These are phyloP conservation scores for Sarcophaga rosellei DNA, from an alignment of 2,888 invertebrate genomes.

Conservation along the genomic window DNA sequence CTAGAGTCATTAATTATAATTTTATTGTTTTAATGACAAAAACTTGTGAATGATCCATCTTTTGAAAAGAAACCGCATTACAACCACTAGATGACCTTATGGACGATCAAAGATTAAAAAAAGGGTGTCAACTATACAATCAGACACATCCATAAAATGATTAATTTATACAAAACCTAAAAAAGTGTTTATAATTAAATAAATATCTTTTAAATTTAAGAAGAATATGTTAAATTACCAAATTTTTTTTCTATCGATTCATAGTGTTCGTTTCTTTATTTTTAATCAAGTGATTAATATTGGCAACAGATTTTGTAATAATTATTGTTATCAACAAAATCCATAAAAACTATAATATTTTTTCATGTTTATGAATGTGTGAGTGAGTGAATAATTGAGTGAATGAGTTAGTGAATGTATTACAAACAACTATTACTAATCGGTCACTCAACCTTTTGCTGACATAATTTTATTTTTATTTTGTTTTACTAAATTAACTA, in stretches of 20 bases:
- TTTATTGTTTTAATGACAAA: not conserved
- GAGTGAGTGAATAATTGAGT: not conserved
- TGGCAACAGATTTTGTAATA: constrained; percentile 17
- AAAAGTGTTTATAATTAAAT: not conserved
- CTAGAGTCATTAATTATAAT: not conserved
- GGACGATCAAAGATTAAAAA: not conserved
- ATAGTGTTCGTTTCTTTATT: not conserved
- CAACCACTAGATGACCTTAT: constrained; percentile 33
- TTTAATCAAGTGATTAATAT: not conserved
- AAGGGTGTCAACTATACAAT: not conserved
- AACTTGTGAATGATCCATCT: constrained; percentile 10
- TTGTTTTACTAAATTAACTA: not conserved
- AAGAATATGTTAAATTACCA: not conserved
- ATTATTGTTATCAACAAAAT: not conserved
- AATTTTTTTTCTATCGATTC: not conserved
- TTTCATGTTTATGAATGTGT: no score
- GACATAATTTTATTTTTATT: not conserved
- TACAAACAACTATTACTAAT: constrained; percentile 17
- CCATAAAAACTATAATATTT: no score
- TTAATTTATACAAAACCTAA: not conserved
- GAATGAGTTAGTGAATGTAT: not conserved
- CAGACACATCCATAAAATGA: not conserved
- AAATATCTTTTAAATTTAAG: no score
- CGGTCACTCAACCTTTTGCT: constrained; percentile 49
- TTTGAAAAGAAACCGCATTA: not conserved